Base-by-base conservation (phyloP, 1,140 invertebrate genomes). In the Yoshiicerus persimilis region DNA sequence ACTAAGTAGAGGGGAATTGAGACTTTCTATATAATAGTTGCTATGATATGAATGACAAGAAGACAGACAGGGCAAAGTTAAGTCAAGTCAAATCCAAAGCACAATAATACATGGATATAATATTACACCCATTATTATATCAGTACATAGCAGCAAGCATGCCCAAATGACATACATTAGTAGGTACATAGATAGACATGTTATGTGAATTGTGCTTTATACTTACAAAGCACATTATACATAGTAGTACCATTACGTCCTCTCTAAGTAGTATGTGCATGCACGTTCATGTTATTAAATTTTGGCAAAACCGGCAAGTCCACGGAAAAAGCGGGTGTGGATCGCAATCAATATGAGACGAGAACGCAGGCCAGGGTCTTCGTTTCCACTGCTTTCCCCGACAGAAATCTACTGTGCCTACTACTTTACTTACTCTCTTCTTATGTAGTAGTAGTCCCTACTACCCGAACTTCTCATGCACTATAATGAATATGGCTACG, bases 321-420 rank as follows among this genome's bases (percentile, higher is more conserved):
- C n/a, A 75, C 32, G 77, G 87, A 84, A 87, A 87, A 84, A 87
- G 66, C 75, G 87, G 87, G 87, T 87, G 87, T 87, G 87, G 87
- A 84, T 87, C 87, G 38, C 30, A 87, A 87, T 87, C 87, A 84
- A 87, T 87, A 87, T 62, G 86, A 87, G 86, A 77, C 64, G 75
- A 87, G 64, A 87, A 84, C 83, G 83, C 83, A 84, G 75, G 83
- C 36, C 83, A 84, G 75, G 83, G 83, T 84, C 83, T 80, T 77
- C 70, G 32, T 84, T 84, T 34, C 47, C 83, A 30, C 83, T 47
- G 34, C 75, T 36, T 32, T 80, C 75, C 75, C 32, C 47, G 47
- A 56, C 47, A 56, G 47, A 56, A 27, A 70, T 16, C 66, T 70
- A 30, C 66, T 70, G 30, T 30, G 30, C 66, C 25, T 66, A 30